A percentile compares a stretch with the other conserved stretches of the same genome.
Conservation (phyloP, 2,888 invertebrate genomes). For the Apodemia zela region DNA sequence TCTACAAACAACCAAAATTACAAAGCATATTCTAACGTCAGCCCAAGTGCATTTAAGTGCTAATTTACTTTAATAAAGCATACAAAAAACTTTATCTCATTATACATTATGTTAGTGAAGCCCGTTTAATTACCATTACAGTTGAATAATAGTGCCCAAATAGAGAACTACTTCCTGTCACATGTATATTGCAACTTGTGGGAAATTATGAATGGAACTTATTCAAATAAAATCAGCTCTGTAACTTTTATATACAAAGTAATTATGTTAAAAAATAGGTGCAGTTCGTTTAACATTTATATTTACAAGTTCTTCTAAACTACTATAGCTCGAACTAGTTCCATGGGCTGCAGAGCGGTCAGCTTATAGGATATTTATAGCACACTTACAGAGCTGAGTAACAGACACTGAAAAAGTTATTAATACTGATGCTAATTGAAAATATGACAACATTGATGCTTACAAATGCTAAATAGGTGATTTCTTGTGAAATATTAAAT, state of each 20-base stretch:
- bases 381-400: constrained; percentile 55
- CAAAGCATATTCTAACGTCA: neutral
- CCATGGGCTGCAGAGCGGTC: constrained; percentile 39
- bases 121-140: neutral
- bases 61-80: neutral
- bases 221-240: constrained; percentile 2
- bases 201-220: neutral
- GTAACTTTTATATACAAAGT: neutral
- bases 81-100: neutral
- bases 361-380: constrained; percentile 67
- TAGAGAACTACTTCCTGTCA: neutral
- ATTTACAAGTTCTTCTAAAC: constrained; percentile 17
- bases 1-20: neutral
- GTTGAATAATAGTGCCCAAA: neutral
- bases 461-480: constrained; percentile 27
- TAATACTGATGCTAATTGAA: constrained; percentile 42
- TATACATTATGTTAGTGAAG: neutral
- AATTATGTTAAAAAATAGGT: neutral
- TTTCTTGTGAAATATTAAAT: constrained; percentile 30
- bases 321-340: constrained; percentile 24
- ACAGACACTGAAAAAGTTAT: constrained; percentile 43
- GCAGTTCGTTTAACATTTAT: neutral
- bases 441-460: constrained; percentile 38
- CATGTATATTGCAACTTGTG: neutral
- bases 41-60: constrained; percentile 7